Percentiles rank a stretch among this genome's conserved stretches.
Evolutionary conservation across 2,888 invertebrate genomes (phyloP).

Genomic region (Lymantria dispar): DNA sequence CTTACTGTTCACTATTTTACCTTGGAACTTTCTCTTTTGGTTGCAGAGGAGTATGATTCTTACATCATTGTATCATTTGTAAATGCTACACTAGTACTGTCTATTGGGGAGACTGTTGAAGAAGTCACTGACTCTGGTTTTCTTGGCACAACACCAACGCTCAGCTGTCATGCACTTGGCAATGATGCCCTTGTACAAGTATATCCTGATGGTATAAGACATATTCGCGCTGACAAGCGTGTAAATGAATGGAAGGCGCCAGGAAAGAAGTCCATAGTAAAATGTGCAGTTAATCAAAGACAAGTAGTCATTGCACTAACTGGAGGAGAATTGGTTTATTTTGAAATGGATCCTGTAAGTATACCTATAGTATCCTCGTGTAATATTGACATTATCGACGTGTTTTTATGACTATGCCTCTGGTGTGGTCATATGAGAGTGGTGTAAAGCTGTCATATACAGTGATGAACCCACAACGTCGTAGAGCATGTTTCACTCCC

Average conservation of each 20-base stretch:
- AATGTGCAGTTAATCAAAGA: slow-evolving; percentile 98
- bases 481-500: slow-evolving; percentile 82
- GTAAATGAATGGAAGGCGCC: slow-evolving; percentile 99
- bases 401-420: slow-evolving; percentile 55
- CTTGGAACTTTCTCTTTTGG: slow-evolving; percentile 75
- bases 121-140: slow-evolving; percentile 99
- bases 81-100: slow-evolving; percentile 97
- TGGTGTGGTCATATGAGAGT: slow-evolving; percentile 54
- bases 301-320: slow-evolving; percentile 99
- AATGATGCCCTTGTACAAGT: slow-evolving; percentile 99
- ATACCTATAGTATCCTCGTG: slow-evolving; percentile 1
- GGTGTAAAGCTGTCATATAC: slow-evolving; percentile 79
- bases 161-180: slow-evolving; percentile 98
- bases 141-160: slow-evolving; percentile 98
- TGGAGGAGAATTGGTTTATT: slow-evolving; percentile 98
- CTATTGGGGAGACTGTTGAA: slow-evolving; percentile 99
- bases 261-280: slow-evolving; percentile 97
- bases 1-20: slow-evolving; percentile 34
- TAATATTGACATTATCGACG: slow-evolving; percentile 45
- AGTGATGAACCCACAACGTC: slow-evolving; percentile 84
- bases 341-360: slow-evolving; percentile 99
- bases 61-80: slow-evolving; percentile 99
- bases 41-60: slow-evolving; percentile 98
- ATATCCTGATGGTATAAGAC: slow-evolving; percentile 99
- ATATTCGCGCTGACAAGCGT: slow-evolving; percentile 98